Evolutionary conservation across 2,113 vertebrate species (phyloP).

Genomic region (Pangasianodon hypophthalmus): DNA sequence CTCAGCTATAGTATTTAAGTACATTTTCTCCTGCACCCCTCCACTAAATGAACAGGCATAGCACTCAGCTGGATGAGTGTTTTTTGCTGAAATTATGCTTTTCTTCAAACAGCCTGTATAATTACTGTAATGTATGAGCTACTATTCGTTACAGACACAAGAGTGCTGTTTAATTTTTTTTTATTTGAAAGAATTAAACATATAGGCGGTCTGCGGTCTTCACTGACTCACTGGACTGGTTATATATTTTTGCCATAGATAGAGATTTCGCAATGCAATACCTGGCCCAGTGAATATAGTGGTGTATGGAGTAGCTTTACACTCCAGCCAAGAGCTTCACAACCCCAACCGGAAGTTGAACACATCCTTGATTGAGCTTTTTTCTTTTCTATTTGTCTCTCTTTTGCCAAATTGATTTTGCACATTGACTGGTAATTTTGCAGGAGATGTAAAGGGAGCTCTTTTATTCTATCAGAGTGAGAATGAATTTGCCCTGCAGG

Average conservation of each 20-base stretch:
- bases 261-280: neutral
- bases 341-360: neutral
- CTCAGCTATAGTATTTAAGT: slow-evolving; percentile 23
- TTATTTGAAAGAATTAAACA: neutral
- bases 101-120: slow-evolving; percentile 4
- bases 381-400: slow-evolving; percentile 20
- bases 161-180: neutral
- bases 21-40: slow-evolving; percentile 7
- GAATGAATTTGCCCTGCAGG: slow-evolving; percentile 60
- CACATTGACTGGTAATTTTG: slow-evolving; percentile 62
- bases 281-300: neutral
- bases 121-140: neutral
- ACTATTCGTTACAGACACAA: neutral
- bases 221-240: neutral
- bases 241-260: neutral
- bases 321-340: neutral
- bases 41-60: neutral
- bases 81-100: slow-evolving; percentile 8
- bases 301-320: neutral
- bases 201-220: neutral
- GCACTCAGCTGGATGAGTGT: neutral
- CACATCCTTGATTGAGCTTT: neutral
- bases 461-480: slow-evolving; percentile 47
- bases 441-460: slow-evolving; percentile 60
- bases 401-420: slow-evolving; percentile 64